Percentiles rank a stretch among this genome's conserved stretches.
These are phyloP conservation scores for Theristus sp. DNA, from an alignment of 2,888 invertebrate species.

Conservation along the genomic window DNA sequence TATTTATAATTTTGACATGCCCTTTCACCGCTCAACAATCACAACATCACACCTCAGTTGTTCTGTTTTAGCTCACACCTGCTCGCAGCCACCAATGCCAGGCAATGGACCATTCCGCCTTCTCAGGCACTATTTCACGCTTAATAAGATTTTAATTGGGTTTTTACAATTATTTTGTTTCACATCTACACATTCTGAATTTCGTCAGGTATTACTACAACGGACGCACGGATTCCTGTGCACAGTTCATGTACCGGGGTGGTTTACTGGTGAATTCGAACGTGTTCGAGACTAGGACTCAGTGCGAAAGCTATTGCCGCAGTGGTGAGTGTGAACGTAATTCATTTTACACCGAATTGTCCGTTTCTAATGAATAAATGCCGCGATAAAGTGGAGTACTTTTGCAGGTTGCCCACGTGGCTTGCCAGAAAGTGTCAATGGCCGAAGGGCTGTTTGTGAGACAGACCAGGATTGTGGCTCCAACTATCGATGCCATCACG, in stretches of 20 bases:
- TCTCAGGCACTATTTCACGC: background rate
- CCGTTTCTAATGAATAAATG: no score
- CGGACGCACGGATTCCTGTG: conserved; percentile 3
- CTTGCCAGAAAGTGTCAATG: background rate
- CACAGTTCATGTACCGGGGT: conserved; percentile 8
- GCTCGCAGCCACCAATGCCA: conserved; percentile 10
- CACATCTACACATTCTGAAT: no score
- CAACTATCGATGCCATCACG: conserved; percentile 3
- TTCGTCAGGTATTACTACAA: conserved; percentile 11
- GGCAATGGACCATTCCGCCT: conserved; percentile 8
- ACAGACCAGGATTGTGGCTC: conserved; percentile 7
- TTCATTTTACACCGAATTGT: no score
- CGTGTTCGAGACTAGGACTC: conserved; percentile 7
- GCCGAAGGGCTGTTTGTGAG: conserved; percentile 1
- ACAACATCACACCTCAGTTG: background rate
- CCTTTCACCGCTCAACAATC: no score
- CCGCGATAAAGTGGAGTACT: no score
- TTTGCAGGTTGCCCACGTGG: conserved; percentile 8
- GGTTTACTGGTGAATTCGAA: conserved; percentile 10
- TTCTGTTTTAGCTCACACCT: conserved; percentile 8
- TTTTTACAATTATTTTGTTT: no score
- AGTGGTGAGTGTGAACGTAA: background rate
- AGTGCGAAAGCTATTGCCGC: conserved; percentile 9
- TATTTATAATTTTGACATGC: no score
- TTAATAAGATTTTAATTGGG: no score